Evolutionary conservation across 2,888 invertebrate genomes (phyloP).

Genomic region (Ormyrus labotus): DNA sequence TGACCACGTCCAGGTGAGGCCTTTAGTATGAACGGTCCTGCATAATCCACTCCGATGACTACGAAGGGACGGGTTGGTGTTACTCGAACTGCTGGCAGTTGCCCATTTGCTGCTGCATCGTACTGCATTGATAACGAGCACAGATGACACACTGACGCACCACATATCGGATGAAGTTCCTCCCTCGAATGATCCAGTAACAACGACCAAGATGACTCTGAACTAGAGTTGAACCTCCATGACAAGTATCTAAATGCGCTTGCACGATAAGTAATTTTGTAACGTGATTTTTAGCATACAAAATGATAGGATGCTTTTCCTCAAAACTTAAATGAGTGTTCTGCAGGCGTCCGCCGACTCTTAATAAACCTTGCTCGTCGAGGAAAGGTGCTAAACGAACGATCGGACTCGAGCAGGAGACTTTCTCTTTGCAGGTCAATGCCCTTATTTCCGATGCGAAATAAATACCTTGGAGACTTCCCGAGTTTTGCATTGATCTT

Average conservation of each 20-base stretch:
- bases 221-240: conserved; percentile 13
- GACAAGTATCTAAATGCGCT: neutral
- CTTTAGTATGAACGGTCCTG: conserved; percentile 5
- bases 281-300: neutral
- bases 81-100: neutral
- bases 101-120: conserved; percentile 20
- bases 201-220: neutral
- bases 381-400: neutral
- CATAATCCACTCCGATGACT: conserved; percentile 13
- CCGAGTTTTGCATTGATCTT: neutral
- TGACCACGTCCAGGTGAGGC: conserved; percentile 7
- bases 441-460: neutral
- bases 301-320: conserved; percentile 8
- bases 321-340: neutral
- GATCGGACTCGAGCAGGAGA: conserved; percentile 1
- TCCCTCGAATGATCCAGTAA: conserved; percentile 4
- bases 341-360: conserved; percentile 4
- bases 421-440: neutral
- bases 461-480: neutral
- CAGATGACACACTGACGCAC: conserved; percentile 5
- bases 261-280: neutral
- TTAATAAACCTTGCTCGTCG: neutral
- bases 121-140: neutral
- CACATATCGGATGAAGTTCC: neutral
- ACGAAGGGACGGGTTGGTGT: conserved; percentile 1